Base-by-base conservation (phyloP, 1,140 invertebrate genomes). In the Marisa cornuarietis region DNA sequence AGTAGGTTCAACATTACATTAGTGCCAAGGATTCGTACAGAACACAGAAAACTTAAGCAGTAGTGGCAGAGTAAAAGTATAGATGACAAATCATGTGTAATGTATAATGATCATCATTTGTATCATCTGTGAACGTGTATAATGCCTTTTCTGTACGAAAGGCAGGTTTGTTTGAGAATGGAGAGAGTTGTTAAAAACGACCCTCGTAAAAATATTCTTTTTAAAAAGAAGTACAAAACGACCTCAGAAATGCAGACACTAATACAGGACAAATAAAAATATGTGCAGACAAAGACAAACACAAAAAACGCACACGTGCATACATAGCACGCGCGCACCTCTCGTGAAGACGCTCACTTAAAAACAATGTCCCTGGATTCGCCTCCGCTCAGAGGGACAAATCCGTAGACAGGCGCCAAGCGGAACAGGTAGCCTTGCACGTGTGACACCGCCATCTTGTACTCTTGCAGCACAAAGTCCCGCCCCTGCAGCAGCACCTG, bases 401-500 rank as follows among this genome's bases (percentile, higher is more conserved):
- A 84, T 14, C 71, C 68, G 0, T 72, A 4, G n/a, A 75, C 54
- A 22, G 87, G 87, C 13, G 76, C 79, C n/a, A 88, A 42, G 71
- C 82, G 81, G 71, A 84, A 88, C 54, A 89, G 81, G 79, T 85
- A 85, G 18, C 88, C 88, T 8, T 85, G 80, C 0, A 85, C 79
- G 72, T 90, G 88, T 10, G 54, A 52, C 1, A 88, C 20, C n/a
- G 76, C 79, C 51, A 90, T 80, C n/a, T 79, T 76, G 26, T 78
- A 76, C 4, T 75, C 73, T 8, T 42, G 20, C n/a, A 84, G 26
- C 3, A 82, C 61, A 71, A 84, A 85, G 9, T 83, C 83, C 42
- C 76, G 71, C 11, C 76, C 79, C 26, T 85, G 71, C 22, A 74
- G 76, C n/a, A 82, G 52, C 51, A 79, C 42, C 22, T 84, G 69